phyloP scores from a whole-genome alignment of 1,140 invertebrate species.

The Hycleus cichorii region DNA sequence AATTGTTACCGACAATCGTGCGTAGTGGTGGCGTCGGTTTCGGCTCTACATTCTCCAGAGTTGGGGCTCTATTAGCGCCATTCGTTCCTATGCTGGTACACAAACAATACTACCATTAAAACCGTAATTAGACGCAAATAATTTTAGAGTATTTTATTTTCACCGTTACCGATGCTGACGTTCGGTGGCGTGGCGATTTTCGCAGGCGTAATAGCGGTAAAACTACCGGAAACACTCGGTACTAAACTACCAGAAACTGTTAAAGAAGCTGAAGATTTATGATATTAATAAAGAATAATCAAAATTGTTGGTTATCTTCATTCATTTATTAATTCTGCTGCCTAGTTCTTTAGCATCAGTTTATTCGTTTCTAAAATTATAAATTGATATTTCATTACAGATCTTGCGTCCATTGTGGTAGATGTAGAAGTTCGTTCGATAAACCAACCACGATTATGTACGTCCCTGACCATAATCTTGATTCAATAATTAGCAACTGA shows the following conservation, averaged over 20 bases:
- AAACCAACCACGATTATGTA: constrained; percentile 25
- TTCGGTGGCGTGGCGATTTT: constrained; percentile 47
- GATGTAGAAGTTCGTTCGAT: background rate
- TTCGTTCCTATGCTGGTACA: constrained; percentile 51
- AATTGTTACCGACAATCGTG: constrained; percentile 54
- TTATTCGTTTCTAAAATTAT: constrained; percentile 23
- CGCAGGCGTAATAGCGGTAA: constrained; percentile 43
- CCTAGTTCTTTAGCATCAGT: constrained; percentile 14
- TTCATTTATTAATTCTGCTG: constrained; percentile 17
- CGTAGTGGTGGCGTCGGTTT: constrained; percentile 51
- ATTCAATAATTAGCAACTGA: constrained; percentile 1
- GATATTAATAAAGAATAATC: too few relatives aligned
- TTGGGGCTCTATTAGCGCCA: constrained; percentile 56
- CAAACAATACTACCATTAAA: background rate
- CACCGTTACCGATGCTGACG: constrained; percentile 47
- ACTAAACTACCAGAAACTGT: constrained; percentile 50
- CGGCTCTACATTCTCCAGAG: constrained; percentile 51
- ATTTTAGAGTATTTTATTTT: constrained; percentile 45
- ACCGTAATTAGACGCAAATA: background rate
- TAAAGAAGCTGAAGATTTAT: constrained; percentile 36
- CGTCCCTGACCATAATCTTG: constrained; percentile 15
- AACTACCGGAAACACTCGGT: constrained; percentile 55
- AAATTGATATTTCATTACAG: constrained; percentile 12
- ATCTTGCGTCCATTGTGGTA: constrained; percentile 15
- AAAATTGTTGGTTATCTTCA: background rate